Evolutionary conservation across 2,113 vertebrate species (phyloP).

Genomic region (Tachysurus fulvidraco): DNA sequence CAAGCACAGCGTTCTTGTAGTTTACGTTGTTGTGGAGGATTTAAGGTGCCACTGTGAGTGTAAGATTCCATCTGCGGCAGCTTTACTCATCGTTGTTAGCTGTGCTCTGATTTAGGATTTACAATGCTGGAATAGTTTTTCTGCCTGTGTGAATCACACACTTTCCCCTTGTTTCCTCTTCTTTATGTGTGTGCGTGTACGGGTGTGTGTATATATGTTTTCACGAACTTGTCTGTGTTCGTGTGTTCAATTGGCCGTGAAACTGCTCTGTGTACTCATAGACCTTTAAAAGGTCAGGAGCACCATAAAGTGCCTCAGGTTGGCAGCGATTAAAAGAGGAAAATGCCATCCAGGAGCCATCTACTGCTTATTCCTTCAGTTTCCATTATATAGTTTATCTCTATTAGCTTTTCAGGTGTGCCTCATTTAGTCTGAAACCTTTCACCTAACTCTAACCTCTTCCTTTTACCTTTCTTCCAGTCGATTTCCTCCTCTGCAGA

Average conservation of each 20-base stretch:
- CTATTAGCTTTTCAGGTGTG: background rate
- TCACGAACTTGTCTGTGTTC: slow-evolving; percentile 39
- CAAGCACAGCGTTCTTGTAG: background rate
- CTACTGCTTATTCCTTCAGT: background rate
- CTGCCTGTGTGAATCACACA: slow-evolving; percentile 13
- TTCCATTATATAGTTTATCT: background rate
- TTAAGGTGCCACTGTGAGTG: slow-evolving; percentile 20
- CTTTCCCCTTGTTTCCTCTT: background rate
- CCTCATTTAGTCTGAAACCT: background rate
- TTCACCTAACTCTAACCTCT: background rate
- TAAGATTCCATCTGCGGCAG: slow-evolving; percentile 1
- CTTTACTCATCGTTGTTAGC: slow-evolving; percentile 1
- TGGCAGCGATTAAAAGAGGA: background rate
- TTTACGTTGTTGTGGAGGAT: background rate
- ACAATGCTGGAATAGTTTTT: slow-evolving; percentile 37
- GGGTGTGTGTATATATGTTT: slow-evolving; percentile 14
- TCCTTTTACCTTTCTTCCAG: slow-evolving; percentile 63
- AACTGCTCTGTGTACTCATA: slow-evolving; percentile 49
- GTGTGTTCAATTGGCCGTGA: slow-evolving; percentile 52
- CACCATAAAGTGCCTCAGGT: slow-evolving; percentile 42
- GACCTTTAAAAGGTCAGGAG: slow-evolving; percentile 56
- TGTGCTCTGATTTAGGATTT: slow-evolving; percentile 2
- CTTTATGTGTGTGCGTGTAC: slow-evolving; percentile 9
- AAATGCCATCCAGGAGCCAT: background rate
- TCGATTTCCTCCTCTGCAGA: slow-evolving; percentile 80